These are phyloP conservation scores for Paradoxurus hermaphroditus DNA, from an alignment of 2,113 vertebrate genomes.

Conservation along the genomic window DNA sequence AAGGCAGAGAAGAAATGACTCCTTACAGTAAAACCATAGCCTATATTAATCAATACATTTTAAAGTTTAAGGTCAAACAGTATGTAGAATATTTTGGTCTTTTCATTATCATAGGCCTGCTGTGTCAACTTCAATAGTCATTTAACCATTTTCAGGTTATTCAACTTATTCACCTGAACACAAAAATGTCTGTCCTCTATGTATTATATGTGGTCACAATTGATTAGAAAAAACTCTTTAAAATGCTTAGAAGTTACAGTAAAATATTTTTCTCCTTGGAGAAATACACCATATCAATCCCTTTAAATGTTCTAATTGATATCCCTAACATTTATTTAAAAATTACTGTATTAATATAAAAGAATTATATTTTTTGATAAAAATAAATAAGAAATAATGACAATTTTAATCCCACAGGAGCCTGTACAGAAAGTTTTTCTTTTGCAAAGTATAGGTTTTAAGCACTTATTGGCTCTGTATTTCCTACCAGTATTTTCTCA, in stretches of 20 bases:
- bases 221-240: not conserved
- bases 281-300: not conserved
- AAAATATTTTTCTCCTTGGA: conserved; percentile 2
- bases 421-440: not conserved
- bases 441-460: not conserved
- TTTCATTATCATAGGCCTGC: not conserved
- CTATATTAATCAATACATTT: not conserved
- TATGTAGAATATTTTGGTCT: conserved; percentile 7
- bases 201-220: not conserved
- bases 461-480: not conserved
- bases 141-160: not conserved
- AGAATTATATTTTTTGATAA: not conserved
- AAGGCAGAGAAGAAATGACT: not conserved
- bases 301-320: not conserved
- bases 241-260: not conserved
- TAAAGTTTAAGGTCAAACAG: conserved; percentile 29
- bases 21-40: not conserved
- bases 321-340: not conserved
- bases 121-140: not conserved
- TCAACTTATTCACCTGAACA: not conserved
- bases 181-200: not conserved
- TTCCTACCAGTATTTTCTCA: not conserved
- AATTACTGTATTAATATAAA: not conserved
- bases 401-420: not conserved
- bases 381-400: not conserved